phyloP scores from a whole-genome alignment of 37 sponge, comb jelly and placozoan species.

The Aplysina aerophoba region DNA sequence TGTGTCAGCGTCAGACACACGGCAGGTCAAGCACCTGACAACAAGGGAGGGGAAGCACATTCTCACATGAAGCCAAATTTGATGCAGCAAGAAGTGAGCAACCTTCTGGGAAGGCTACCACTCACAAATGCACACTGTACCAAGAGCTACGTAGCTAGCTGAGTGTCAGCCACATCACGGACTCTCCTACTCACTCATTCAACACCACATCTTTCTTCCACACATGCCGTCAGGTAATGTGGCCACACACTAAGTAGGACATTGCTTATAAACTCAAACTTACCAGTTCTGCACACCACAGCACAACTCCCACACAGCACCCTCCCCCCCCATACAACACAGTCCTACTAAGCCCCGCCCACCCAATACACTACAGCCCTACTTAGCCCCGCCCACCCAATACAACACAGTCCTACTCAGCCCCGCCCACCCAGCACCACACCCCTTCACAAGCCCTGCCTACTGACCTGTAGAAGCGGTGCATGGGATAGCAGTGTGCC shows the following conservation, averaged over 20 bases:
- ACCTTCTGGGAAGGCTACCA: neutral
- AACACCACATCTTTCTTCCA: too few species aligned
- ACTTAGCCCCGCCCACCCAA: neutral
- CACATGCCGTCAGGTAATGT: too few species aligned
- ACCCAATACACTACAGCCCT: too few species aligned
- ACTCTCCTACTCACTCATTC: too few species aligned
- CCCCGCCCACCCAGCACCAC: neutral
- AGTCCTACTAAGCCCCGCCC: too few species aligned
- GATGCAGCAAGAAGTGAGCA: neutral
- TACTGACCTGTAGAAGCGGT: conserved; percentile 72
- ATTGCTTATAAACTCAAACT: too few species aligned
- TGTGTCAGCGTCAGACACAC: conserved; percentile 58
- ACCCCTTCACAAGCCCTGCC: neutral
- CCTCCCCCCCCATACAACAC: too few species aligned
- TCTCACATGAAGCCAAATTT: neutral
- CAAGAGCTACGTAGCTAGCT: too few species aligned
- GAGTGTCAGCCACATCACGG: too few species aligned
- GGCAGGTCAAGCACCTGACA: conserved; percentile 70
- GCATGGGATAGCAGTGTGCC: conserved; percentile 80
- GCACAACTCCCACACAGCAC: too few species aligned
- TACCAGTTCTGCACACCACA: too few species aligned
- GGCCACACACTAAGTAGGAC: too few species aligned
- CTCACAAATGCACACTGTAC: neutral
- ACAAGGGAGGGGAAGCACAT: neutral
- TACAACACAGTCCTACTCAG: neutral